These are phyloP conservation scores for Mythimna pallens DNA, from an alignment of 2,888 invertebrate genomes.

Conservation along the genomic window DNA sequence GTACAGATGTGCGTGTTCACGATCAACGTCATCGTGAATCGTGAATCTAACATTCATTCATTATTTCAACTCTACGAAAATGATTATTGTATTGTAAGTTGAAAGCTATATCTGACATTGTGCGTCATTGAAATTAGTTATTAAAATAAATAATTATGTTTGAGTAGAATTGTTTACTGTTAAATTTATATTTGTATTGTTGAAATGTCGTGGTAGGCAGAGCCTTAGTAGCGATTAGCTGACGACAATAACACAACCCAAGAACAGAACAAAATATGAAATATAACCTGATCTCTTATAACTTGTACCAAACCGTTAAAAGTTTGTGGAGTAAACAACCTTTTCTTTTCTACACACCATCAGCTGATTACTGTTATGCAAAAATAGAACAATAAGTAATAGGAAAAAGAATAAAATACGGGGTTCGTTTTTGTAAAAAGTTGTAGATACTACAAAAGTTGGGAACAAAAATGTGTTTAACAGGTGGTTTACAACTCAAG, in stretches of 20 bases:
- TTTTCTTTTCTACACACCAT: not conserved
- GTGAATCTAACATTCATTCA: conserved; percentile 37
- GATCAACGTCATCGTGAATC: conserved; percentile 21
- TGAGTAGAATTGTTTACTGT: conserved; percentile 11
- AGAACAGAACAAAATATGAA: not conserved
- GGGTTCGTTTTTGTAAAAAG: not conserved
- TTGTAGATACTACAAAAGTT: not conserved
- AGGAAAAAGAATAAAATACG: not conserved
- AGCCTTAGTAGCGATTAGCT: conserved; percentile 6
- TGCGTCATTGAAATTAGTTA: conserved; percentile 11
- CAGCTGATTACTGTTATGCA: conserved; percentile 33
- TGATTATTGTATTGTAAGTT: conserved; percentile 24
- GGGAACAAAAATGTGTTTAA: conserved; percentile 1
- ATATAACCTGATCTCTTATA: conserved; percentile 7
- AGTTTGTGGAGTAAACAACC: conserved; percentile 12
- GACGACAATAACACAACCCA: not conserved
- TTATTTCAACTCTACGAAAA: conserved; percentile 16
- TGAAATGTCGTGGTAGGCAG: not conserved
- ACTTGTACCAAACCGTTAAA: conserved; percentile 14
- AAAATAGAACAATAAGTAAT: not conserved
- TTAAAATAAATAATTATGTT: conserved; percentile 8
- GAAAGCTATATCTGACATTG: conserved; percentile 6
- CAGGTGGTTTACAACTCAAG: conserved; percentile 2
- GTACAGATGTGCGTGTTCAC: conserved; percentile 29
- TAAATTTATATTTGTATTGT: conserved; percentile 3